Evolutionary conservation across 2,113 vertebrate genomes (phyloP).

Genomic region (Falco punctatus): DNA sequence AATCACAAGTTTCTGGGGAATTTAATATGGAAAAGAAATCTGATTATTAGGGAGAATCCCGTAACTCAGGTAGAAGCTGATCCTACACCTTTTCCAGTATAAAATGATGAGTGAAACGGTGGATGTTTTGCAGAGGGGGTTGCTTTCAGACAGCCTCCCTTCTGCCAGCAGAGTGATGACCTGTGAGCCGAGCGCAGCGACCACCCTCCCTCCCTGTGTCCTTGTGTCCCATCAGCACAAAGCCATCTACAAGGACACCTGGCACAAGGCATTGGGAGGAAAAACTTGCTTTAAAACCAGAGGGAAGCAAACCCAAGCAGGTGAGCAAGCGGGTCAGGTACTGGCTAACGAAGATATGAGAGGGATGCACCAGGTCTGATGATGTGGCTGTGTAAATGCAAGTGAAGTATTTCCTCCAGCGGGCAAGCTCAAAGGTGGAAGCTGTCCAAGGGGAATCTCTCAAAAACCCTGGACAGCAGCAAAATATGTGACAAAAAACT

Average conservation of each 20-base stretch:
- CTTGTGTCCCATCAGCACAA: neutral
- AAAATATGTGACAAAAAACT: neutral
- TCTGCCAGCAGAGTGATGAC: neutral
- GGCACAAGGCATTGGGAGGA: neutral
- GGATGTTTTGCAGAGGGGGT: neutral
- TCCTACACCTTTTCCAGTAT: neutral
- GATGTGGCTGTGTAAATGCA: neutral
- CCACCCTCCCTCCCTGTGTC: neutral
- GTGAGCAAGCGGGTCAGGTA: neutral
- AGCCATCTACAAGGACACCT: neutral
- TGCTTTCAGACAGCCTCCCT: neutral
- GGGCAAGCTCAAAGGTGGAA: constrained; percentile 42
- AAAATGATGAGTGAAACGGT: rapidly evolving
- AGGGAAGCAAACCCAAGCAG: neutral
- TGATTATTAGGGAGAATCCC: neutral
- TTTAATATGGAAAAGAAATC: constrained; percentile 30
- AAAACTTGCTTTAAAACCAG: neutral
- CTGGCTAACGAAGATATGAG: neutral
- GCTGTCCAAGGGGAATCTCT: constrained; percentile 49
- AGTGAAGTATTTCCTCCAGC: neutral
- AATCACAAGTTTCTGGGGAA: constrained; percentile 68
- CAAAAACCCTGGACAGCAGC: constrained; percentile 45
- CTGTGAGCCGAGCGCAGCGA: neutral
- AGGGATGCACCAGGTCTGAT: neutral
- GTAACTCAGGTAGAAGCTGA: neutral